phyloP scores from a whole-genome alignment of 2,888 invertebrate genomes.

The Notodonta dromedarius region DNA sequence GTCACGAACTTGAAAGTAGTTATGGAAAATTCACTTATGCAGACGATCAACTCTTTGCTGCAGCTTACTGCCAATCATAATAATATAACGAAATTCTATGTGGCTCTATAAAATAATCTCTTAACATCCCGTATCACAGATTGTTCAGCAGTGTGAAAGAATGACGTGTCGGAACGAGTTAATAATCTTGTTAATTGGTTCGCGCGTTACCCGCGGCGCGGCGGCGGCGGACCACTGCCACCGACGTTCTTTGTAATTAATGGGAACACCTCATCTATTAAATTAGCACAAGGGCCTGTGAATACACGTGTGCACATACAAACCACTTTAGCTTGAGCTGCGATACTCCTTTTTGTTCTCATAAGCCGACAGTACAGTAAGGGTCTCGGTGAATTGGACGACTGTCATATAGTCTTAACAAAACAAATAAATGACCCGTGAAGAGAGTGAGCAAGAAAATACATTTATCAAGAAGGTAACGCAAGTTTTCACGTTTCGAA shows the following conservation, averaged over 20 bases:
- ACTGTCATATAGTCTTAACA: conserved; percentile 66
- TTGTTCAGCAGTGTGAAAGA: conserved; percentile 54
- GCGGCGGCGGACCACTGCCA: conserved; percentile 54
- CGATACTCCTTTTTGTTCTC: conserved; percentile 25
- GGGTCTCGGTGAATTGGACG: conserved; percentile 53
- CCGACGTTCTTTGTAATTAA: conserved; percentile 83
- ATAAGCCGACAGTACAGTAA: conserved; percentile 15
- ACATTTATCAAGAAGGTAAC: conserved; percentile 75
- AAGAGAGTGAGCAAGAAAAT: conserved; percentile 79
- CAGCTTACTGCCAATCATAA: too few relatives aligned
- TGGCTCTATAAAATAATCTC: background rate
- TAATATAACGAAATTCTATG: too few relatives aligned
- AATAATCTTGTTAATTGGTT: conserved; percentile 82
- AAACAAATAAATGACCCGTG: conserved; percentile 79
- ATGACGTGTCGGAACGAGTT: conserved; percentile 81
- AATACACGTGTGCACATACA: conserved; percentile 66
- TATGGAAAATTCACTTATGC: too few relatives aligned
- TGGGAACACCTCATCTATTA: conserved; percentile 83
- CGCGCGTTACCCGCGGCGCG: conserved; percentile 59
- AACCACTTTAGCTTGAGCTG: conserved; percentile 58
- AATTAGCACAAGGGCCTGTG: conserved; percentile 79
- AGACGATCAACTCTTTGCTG: too few relatives aligned
- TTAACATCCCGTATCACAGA: conserved; percentile 26
- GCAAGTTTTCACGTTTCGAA: conserved; percentile 49
- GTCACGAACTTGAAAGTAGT: too few relatives aligned